A percentile compares a stretch with the other conserved stretches of the same genome.
Evolutionary conservation across 1,140 invertebrate genomes (phyloP).

Genomic region (Drosophila quadrilineata): DNA sequence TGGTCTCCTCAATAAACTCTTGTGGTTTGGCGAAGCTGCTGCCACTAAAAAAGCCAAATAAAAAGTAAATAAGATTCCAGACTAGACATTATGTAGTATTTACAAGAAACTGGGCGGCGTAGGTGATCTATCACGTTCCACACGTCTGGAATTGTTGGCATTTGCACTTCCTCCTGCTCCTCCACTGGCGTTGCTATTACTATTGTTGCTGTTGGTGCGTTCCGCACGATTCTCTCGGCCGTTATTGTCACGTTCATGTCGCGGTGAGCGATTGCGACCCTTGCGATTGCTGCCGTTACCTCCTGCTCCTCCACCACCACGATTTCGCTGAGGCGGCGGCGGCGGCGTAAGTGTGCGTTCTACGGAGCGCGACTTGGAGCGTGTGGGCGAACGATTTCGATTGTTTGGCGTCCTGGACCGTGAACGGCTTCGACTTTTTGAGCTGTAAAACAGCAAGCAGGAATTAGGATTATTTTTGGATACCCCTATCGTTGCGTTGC

Average conservation of each 20-base stretch:
- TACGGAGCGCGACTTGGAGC: slow-evolving; percentile 83
- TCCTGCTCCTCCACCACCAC: slow-evolving; percentile 58
- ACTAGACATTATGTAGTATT: slow-evolving; percentile 74
- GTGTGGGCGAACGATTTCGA: slow-evolving; percentile 60
- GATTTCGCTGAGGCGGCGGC: slow-evolving; percentile 51
- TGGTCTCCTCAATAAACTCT: slow-evolving; percentile 89
- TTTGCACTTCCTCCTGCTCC: slow-evolving; percentile 28
- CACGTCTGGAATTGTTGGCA: slow-evolving; percentile 51
- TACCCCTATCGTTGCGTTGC: neutral
- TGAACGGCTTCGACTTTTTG: slow-evolving; percentile 83
- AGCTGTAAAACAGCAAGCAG: slow-evolving; percentile 81
- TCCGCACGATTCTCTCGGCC: slow-evolving; percentile 41
- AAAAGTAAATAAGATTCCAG: no score
- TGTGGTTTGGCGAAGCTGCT: slow-evolving; percentile 82
- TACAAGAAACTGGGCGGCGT: slow-evolving; percentile 91
- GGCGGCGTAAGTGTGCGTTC: slow-evolving; percentile 50
- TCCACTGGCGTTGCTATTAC: slow-evolving; percentile 20
- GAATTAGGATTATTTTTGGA: neutral
- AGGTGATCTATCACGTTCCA: slow-evolving; percentile 84
- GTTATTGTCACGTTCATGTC: slow-evolving; percentile 57
- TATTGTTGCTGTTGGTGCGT: slow-evolving; percentile 36
- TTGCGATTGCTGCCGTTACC: slow-evolving; percentile 50
- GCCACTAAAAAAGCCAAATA: slow-evolving; percentile 38
- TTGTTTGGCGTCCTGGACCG: slow-evolving; percentile 51
- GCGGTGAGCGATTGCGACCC: slow-evolving; percentile 66